Base-by-base conservation (phyloP, 2,888 invertebrate species). In the Drosophila greeni region DNA sequence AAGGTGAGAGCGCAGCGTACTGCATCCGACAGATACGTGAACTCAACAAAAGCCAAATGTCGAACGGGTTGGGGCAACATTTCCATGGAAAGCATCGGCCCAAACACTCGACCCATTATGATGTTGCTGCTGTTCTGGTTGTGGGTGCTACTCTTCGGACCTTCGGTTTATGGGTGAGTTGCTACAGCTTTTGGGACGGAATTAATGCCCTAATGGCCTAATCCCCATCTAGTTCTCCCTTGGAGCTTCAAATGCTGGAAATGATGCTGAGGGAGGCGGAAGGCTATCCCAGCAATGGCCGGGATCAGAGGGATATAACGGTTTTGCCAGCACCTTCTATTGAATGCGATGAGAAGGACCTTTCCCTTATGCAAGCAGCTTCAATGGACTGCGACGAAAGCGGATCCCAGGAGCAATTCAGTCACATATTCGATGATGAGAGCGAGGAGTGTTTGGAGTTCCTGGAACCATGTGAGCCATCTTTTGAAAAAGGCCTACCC, bases 21-120 rank as follows among this genome's bases (percentile, higher is more conserved):
- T 65, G 81, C 75, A 78, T 70, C 83, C 58, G 65, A 11, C 55
- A 68, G 80, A 76, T 70, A 84, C 79, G 79, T 84, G 79, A 82
- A 82, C 70, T 49, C 51, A 69, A 82, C 84, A 80, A 71, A 80
- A 80, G 82, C 85, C 79, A 82, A 74, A 61, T 47, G 66, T 65
- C 67, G 66, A 66, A 48, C 57, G 66, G 58, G 65, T 62, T 59
- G 39, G 52, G 67, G 70, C 76, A 72, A 72, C 85, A 82, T 72
- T 85, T 85, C 73, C 79, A 83, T 81, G 82, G 81, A 81, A 82
- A 83, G 67, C 39, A 53, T 55, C 71, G 68, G 53, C 59, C 66
- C 62, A 76, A 82, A 59, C 79, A 74, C 58, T 67, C 51, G 23
- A 34, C 34, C 34, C 7, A 65, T 65, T 68, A 65, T 34, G 64